Base-by-base conservation (phyloP, 30 jellyfish, hydroid and myxozoan genomes). In the Pelagia noctiluca region DNA sequence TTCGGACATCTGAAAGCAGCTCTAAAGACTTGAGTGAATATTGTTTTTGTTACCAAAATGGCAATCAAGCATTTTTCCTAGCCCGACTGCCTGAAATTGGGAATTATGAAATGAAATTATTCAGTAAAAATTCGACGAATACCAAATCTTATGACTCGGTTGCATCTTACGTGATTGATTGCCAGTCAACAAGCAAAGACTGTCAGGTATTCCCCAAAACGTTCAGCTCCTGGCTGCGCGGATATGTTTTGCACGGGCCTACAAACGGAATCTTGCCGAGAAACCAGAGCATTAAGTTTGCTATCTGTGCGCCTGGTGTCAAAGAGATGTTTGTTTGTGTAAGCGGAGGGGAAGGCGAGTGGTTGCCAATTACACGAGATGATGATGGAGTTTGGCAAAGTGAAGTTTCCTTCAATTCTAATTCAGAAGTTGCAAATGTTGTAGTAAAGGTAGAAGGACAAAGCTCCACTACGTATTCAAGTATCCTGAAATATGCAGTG, bases 371-470 rank as follows among this genome's bases (percentile, higher is more conserved):
- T 24, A 10, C 53, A 19, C 62, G 47, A 30, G 50, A 73, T 2
- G 52, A 48, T 28, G 83, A 80, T 11, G 90, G 82, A 10, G 16
- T 84, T 28, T 89, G 97, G 97, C 82, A 73, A 48, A 95, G 97
- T 3, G 93, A 88, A n/a, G 84, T 74, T 30, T 1, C 64, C 2
- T 69, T 88, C 21, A 49, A 24, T 7, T 46, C 34, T 13, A 79
- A 84, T 32, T 28, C 83, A 11, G 77, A 57, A 48, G 69, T 71
- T 24, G 87, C 76, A 46, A 71, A 62, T 30, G 93, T 88, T 12
- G 93, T 88, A n/a, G 87, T 89, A 2, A 80, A 72, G 32, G 65
- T 88, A 28, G 89, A 71, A 16, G 87, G 84, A 12, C 83, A 81
- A 52, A 57, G 66, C 1, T 47, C 85, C 0, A 75, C 86, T 5